Conservation (phyloP, 2,888 invertebrate genomes). For the Catocala nupta region DNA sequence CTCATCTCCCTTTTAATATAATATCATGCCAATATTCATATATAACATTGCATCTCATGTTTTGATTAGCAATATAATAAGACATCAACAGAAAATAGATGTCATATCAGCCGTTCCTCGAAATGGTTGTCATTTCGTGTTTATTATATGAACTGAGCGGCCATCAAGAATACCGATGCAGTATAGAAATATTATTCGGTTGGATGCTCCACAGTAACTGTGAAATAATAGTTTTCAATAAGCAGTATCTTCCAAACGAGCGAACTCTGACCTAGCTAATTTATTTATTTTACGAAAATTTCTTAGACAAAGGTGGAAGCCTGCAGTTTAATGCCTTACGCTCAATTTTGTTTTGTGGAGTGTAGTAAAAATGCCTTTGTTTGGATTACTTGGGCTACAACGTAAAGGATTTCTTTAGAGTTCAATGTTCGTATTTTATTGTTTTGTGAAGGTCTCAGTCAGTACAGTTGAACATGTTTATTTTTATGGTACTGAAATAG, state of each 20-base stretch:
- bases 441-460: neutral
- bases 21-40: neutral
- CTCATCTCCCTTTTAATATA: neutral
- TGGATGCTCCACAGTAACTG: slow-evolving; percentile 58
- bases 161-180: slow-evolving; percentile 49
- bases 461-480: too few relatives aligned
- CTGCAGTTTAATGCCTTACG: slow-evolving; percentile 18
- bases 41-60: neutral
- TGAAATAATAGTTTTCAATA: slow-evolving; percentile 72
- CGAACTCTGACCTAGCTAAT: slow-evolving; percentile 60
- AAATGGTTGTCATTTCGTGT: slow-evolving; percentile 39
- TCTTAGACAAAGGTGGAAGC: slow-evolving; percentile 30
- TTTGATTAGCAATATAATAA: slow-evolving; percentile 20
- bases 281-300: slow-evolving; percentile 59
- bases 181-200: slow-evolving; percentile 61
- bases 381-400: neutral
- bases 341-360: slow-evolving; percentile 2
- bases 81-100: slow-evolving; percentile 15
- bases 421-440: neutral
- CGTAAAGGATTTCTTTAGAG: neutral
- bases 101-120: slow-evolving; percentile 29
- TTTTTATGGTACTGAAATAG: too few relatives aligned
- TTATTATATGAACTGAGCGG: slow-evolving; percentile 37
- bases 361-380: slow-evolving; percentile 3
- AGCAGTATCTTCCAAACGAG: slow-evolving; percentile 72